These are phyloP conservation scores for Terebella lapidaria DNA, from an alignment of 2,888 invertebrate species.

Conservation along the genomic window DNA sequence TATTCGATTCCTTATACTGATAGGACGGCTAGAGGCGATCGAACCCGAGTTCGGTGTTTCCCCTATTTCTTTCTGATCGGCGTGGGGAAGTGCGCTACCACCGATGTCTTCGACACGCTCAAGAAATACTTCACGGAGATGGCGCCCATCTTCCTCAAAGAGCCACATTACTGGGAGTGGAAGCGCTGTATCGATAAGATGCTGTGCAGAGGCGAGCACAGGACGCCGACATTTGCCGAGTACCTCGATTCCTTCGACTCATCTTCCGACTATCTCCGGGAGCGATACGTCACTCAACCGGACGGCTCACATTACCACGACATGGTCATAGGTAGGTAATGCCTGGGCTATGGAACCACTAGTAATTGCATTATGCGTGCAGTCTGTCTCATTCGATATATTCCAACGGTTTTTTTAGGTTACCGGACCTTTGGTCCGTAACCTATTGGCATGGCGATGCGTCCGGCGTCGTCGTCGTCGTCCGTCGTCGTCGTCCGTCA, in stretches of 20 bases:
- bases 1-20: no score
- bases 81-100: constrained; percentile 36
- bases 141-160: constrained; percentile 26
- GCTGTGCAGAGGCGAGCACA: not conserved
- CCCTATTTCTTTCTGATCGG: constrained; percentile 40
- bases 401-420: no score
- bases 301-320: not conserved
- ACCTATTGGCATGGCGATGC: no score
- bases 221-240: not conserved
- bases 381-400: no score
- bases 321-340: not conserved
- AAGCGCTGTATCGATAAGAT: not conserved
- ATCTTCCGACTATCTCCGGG: not conserved
- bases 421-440: no score
- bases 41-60: constrained; percentile 23
- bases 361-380: no score
- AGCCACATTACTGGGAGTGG: constrained; percentile 33
- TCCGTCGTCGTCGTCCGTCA: no score
- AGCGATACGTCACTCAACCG: not conserved
- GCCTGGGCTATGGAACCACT: no score
- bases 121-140: constrained; percentile 28
- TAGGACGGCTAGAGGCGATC: not conserved
- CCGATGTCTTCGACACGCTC: constrained; percentile 31
- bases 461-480: no score
- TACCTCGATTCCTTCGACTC: not conserved